Conservation (phyloP, 1,140 invertebrate species). For the Spodoptera litura region DNA sequence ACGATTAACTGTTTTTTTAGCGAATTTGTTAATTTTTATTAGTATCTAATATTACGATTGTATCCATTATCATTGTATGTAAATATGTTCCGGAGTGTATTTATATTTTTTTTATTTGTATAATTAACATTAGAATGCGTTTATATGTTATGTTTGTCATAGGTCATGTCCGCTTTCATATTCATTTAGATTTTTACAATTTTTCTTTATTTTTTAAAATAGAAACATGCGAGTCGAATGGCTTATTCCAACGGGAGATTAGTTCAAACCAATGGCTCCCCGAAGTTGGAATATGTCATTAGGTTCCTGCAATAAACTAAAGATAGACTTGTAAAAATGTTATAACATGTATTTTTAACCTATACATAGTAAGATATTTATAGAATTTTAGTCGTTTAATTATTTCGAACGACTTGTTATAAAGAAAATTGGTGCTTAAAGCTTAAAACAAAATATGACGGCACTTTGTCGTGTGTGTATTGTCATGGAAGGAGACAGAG, state of each 20-base stretch:
- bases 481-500: slow-evolving; percentile 78
- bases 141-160: slow-evolving; percentile 61
- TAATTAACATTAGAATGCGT: slow-evolving; percentile 62
- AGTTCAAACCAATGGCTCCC: neutral
- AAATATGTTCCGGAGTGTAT: slow-evolving; percentile 81
- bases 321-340: slow-evolving; percentile 86
- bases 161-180: slow-evolving; percentile 61
- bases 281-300: slow-evolving; percentile 60
- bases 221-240: slow-evolving; percentile 65
- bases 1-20: slow-evolving; percentile 74
- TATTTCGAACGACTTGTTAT: slow-evolving; percentile 86
- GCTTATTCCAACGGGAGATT: slow-evolving; percentile 50
- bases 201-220: slow-evolving; percentile 52
- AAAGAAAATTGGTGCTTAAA: slow-evolving; percentile 86
- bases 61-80: slow-evolving; percentile 75
- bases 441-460: slow-evolving; percentile 83
- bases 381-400: slow-evolving; percentile 86
- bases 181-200: slow-evolving; percentile 49
- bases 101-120: slow-evolving; percentile 67
- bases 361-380: slow-evolving; percentile 86
- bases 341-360: slow-evolving; percentile 86
- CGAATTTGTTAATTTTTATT: slow-evolving; percentile 82
- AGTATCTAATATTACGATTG: slow-evolving; percentile 57
- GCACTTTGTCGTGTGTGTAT: slow-evolving; percentile 78
- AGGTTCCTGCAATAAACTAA: slow-evolving; percentile 65